Percentiles rank a stretch among this genome's conserved stretches.
phyloP scores from a whole-genome alignment of 2,888 invertebrate species.

The Drosophila melanosoma region DNA sequence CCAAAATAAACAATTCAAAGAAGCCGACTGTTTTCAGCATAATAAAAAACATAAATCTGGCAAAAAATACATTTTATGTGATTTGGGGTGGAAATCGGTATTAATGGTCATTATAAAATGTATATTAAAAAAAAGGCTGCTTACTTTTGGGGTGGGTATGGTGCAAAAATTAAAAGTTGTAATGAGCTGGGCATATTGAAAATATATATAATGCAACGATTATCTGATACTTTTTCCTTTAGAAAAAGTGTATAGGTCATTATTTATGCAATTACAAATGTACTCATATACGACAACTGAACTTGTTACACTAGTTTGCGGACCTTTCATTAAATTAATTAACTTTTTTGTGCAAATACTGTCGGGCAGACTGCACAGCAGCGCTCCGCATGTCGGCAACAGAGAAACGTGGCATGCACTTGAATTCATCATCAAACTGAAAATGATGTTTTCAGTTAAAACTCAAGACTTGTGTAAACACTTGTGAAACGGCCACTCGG shows the following conservation, averaged over 20 bases:
- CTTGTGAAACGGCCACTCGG: conserved; percentile 71
- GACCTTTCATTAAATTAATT: conserved; percentile 72
- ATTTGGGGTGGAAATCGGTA: not conserved
- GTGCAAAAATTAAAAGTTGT: not conserved
- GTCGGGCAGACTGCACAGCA: conserved; percentile 42
- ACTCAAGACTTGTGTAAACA: conserved; percentile 85
- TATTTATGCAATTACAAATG: conserved; percentile 39
- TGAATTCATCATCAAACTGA: conserved; percentile 76
- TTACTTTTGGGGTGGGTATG: not conserved
- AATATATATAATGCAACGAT: not conserved
- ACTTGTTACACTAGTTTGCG: conserved; percentile 42
- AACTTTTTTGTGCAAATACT: conserved; percentile 73
- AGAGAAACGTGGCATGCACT: conserved; percentile 49
- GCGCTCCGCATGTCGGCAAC: conserved; percentile 31
- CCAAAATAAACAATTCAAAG: conserved; percentile 6
- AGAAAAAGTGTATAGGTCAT: not conserved
- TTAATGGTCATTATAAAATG: not conserved
- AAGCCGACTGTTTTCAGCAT: conserved; percentile 5
- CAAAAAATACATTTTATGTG: not conserved
- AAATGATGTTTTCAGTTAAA: conserved; percentile 85
- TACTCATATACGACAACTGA: conserved; percentile 25
- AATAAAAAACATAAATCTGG: not conserved
- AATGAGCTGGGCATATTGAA: not conserved
- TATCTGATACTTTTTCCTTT: not conserved
- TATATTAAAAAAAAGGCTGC: not conserved